phyloP scores from a whole-genome alignment of 2,113 vertebrate species.

The Larimichthys crocea region DNA sequence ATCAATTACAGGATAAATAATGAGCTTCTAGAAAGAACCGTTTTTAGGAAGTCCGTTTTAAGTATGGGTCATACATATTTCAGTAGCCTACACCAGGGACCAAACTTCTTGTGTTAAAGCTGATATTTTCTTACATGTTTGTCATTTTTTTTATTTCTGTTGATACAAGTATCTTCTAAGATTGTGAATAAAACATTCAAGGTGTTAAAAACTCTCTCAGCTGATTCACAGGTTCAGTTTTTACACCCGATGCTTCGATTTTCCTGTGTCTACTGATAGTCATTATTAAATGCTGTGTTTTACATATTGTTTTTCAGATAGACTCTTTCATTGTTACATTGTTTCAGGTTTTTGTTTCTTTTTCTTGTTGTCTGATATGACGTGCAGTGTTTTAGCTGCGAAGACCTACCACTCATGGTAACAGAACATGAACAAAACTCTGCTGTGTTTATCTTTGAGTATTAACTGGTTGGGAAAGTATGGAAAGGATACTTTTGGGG shows the following conservation, averaged over 20 bases:
- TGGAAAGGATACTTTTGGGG: background rate
- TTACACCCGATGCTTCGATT: background rate
- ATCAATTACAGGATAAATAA: background rate
- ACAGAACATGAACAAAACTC: background rate
- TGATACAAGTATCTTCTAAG: background rate
- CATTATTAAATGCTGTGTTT: background rate
- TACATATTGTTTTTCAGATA: background rate
- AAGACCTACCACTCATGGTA: background rate
- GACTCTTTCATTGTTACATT: background rate
- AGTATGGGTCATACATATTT: background rate
- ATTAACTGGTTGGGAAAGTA: background rate
- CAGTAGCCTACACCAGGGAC: background rate
- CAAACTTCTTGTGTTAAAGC: background rate
- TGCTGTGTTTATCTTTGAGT: background rate
- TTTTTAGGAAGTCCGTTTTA: background rate
- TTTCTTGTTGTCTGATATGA: background rate
- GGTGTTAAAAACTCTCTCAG: background rate
- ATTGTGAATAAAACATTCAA: background rate
- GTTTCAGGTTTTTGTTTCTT: background rate
- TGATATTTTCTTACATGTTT: background rate
- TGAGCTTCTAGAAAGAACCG: background rate
- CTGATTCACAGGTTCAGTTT: background rate
- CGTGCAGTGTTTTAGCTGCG: background rate
- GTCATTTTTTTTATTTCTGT: background rate
- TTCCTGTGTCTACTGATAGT: background rate